Conservation (phyloP, 1,140 invertebrate species). For the Acromyrmex heyeri region DNA sequence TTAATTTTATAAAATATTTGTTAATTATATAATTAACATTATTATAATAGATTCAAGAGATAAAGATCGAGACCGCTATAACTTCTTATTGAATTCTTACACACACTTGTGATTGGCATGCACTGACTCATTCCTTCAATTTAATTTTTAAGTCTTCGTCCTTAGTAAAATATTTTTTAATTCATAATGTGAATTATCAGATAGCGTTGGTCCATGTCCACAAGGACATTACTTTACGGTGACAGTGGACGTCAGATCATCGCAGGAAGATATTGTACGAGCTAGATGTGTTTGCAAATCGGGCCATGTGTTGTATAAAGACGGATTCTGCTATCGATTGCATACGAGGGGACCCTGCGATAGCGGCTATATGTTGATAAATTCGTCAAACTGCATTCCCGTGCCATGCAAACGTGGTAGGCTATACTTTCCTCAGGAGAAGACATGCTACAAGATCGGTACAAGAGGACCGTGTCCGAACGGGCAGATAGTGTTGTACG, state of each 20-base stretch:
- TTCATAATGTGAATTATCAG: slow-evolving; percentile 78
- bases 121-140: neutral
- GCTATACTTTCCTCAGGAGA: slow-evolving; percentile 91
- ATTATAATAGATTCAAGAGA: neutral
- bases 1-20: too few species aligned
- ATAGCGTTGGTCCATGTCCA: slow-evolving; percentile 90
- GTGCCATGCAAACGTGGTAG: slow-evolving; percentile 91
- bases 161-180: neutral
- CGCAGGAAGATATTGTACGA: slow-evolving; percentile 73
- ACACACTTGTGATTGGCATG: neutral
- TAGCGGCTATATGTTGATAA: slow-evolving; percentile 89
- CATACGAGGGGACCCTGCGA: slow-evolving; percentile 92
- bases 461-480: slow-evolving; percentile 90
- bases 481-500: slow-evolving; percentile 92
- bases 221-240: slow-evolving; percentile 90
- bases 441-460: slow-evolving; percentile 92
- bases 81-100: neutral
- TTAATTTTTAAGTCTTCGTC: neutral
- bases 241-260: slow-evolving; percentile 77
- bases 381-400: slow-evolving; percentile 88
- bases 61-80: neutral
- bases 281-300: slow-evolving; percentile 90
- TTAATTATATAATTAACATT: too few species aligned
- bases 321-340: slow-evolving; percentile 91
- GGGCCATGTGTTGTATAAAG: slow-evolving; percentile 89